These are phyloP conservation scores for Scrobipalpa costella DNA, from an alignment of 2,888 invertebrate genomes.

Conservation along the genomic window DNA sequence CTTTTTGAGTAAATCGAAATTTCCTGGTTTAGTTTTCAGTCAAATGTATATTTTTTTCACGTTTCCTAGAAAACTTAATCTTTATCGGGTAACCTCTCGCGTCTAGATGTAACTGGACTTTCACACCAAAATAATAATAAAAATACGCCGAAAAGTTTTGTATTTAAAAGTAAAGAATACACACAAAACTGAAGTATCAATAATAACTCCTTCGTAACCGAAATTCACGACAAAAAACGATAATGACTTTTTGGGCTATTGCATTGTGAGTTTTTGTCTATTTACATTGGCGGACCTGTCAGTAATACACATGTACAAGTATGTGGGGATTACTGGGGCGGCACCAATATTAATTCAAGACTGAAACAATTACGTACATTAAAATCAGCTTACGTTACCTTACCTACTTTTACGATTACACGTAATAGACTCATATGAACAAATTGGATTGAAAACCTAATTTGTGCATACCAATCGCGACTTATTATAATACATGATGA, in stretches of 20 bases:
- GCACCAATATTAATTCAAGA: conserved; percentile 76
- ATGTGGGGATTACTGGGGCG: conserved; percentile 37
- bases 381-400: conserved; percentile 78
- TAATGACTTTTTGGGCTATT: conserved; percentile 78
- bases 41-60: conserved; percentile 64
- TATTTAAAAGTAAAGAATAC: conserved; percentile 60
- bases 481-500: conserved; percentile 77
- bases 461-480: conserved; percentile 53
- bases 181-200: conserved; percentile 49
- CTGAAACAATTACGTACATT: conserved; percentile 78
- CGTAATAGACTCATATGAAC: conserved; percentile 57
- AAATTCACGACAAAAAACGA: conserved; percentile 63
- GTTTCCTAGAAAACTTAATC: conserved; percentile 76
- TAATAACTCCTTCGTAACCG: conserved; percentile 51
- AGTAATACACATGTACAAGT: conserved; percentile 37
- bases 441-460: conserved; percentile 36
- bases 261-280: conserved; percentile 70
- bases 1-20: conserved; percentile 60
- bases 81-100: conserved; percentile 65
- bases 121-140: conserved; percentile 63
- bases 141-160: conserved; percentile 73
- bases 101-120: conserved; percentile 62
- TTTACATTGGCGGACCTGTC: conserved; percentile 58
- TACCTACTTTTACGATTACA: conserved; percentile 76
- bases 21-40: conserved; percentile 55